Base-by-base conservation (phyloP, 2,888 invertebrate genomes). In the Rhagonycha fulva region DNA sequence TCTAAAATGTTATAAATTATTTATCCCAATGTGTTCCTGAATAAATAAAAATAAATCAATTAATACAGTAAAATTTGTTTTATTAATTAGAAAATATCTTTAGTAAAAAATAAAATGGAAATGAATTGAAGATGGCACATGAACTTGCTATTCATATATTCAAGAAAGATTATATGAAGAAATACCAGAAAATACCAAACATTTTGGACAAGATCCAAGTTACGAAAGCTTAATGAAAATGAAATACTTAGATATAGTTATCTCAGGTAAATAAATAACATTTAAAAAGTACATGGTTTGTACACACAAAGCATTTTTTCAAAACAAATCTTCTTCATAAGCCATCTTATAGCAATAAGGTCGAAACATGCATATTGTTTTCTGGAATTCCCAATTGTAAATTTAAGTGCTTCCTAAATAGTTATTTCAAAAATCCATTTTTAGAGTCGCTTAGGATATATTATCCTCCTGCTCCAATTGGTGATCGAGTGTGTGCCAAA, bases 391-490 rank as follows among this genome's bases (percentile, higher is more conserved):
- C n/a, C n/a, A n/a, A n/a, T n/a, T n/a, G n/a, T n/a, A n/a, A n/a
- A n/a, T n/a, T n/a, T n/a, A n/a, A n/a, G n/a, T n/a, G n/a, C n/a
- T n/a, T n/a, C n/a, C n/a, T n/a, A n/a, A n/a, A n/a, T n/a, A n/a
- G n/a, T n/a, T n/a, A n/a, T n/a, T n/a, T n/a, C n/a, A n/a, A 12
- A 12, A 3, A 5, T 47, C 1, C n/a, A 4, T n/a, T 12, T 47
- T 12, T 69, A 90, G 92, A 93, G 88, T 90, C 91, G 0, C 84
- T 92, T 62, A 88, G 92, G 14, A 84, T 90, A 81, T 91, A 91
- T 83, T n/a, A n/a, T n/a, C 91, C 92, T 0, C 90, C 91, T 0
- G 87, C 87, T 89, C 1, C 85, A 89, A 26, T 85, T 91, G 5
- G 4, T 1, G 91, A 91, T 76, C 87, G 92, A 72, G 82, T 87